Conservation (phyloP, 2,888 invertebrate genomes). For the Pharmacophagus antenor region DNA sequence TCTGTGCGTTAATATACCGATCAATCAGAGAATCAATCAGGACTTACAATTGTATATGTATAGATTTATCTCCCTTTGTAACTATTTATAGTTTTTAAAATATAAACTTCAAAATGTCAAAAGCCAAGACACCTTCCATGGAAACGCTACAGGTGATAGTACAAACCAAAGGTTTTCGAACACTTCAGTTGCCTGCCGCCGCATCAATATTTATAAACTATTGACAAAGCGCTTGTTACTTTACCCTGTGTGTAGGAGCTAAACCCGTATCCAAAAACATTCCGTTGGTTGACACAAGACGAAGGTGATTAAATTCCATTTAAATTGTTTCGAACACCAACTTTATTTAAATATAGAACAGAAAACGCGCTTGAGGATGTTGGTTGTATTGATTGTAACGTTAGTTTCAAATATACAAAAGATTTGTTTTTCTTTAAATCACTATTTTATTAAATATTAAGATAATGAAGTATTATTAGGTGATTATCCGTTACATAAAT, state of each 20-base stretch:
- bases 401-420: no score
- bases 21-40: no score
- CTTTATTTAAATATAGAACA: not conserved
- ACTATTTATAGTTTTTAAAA: no score
- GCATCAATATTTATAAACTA: not conserved
- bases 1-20: no score
- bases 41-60: no score
- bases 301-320: conserved; percentile 16
- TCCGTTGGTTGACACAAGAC: conserved; percentile 5
- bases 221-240: not conserved
- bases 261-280: conserved; percentile 7
- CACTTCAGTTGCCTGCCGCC: not conserved
- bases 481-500: no score
- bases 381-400: no score
- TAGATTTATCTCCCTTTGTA: no score
- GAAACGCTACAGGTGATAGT: not conserved
- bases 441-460: no score
- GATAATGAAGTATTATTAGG: no score
- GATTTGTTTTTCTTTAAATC: no score
- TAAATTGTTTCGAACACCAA: conserved; percentile 11
- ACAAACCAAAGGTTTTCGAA: not conserved
- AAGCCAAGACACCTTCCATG: not conserved
- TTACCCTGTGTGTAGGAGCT: not conserved
- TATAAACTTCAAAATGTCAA: not conserved
- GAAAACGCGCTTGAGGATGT: no score